A percentile compares a stretch with the other conserved stretches of the same genome.
Conservation (phyloP, 2,888 invertebrate species). For the Pseudanteris insignis region DNA sequence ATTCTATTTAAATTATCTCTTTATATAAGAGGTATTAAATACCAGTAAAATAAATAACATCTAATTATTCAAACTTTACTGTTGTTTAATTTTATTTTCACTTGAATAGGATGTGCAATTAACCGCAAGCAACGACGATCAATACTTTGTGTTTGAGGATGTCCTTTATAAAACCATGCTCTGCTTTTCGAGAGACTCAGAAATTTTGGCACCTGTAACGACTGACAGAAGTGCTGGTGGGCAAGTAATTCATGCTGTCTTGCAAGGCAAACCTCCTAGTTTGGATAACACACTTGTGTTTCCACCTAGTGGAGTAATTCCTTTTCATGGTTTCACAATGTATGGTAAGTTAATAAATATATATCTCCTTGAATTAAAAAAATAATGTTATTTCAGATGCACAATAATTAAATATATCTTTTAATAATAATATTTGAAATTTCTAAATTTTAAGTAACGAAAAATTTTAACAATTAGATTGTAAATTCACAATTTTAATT, state of each 20-base stretch:
- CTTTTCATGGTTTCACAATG: constrained; percentile 98
- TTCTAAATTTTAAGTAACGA: too few species aligned
- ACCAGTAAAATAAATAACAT: too few species aligned
- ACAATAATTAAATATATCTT: too few species aligned
- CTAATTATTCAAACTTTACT: too few species aligned
- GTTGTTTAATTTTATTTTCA: constrained; percentile 3
- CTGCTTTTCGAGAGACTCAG: constrained; percentile 90
- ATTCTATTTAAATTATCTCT: too few species aligned
- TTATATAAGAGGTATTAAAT: too few species aligned
- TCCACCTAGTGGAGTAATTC: constrained; percentile 94
- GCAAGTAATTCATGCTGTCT: constrained; percentile 77
- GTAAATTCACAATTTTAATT: neutral
- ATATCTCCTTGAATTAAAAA: too few species aligned
- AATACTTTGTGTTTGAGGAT: constrained; percentile 98
- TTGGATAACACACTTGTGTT: constrained; percentile 80
- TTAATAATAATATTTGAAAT: too few species aligned
- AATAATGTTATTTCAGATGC: neutral
- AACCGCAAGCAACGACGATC: constrained; percentile 96
- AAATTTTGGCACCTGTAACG: constrained; percentile 78
- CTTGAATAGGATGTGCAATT: constrained; percentile 83
- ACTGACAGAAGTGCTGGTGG: constrained; percentile 66
- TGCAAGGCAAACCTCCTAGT: constrained; percentile 76
- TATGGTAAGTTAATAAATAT: constrained; percentile 78
- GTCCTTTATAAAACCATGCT: constrained; percentile 91
- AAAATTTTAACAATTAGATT: constrained; percentile 1